Evolutionary conservation across 2,113 vertebrate genomes (phyloP), one percentile per base, ranked within the genome.

Genomic region (Lepidiolamprologus cunningtoni): DNA sequence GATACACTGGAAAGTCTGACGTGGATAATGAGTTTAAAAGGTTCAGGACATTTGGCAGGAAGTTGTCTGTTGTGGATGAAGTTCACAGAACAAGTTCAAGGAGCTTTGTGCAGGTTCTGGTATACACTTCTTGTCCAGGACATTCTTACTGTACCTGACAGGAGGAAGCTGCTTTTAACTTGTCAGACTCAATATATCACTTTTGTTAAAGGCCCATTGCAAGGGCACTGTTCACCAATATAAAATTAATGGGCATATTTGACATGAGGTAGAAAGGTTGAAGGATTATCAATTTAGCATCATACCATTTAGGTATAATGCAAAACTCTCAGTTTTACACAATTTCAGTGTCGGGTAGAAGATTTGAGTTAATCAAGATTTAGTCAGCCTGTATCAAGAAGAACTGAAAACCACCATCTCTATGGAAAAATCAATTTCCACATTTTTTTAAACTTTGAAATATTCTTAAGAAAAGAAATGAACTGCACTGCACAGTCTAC

Each of bases 111-210:
- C 19, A 14, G 68, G 17, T 80, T 66, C 26, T 4, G 21, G 35
- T 9, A 8, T 47, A 82, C 28, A 78, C 81, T 82, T 87, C 82
- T 73, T 79, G 63, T 47, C 45, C 58, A 33, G 53, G 42, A 37
- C 35, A 23, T 21, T 71, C 50, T 53, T 10, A 9, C 23, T 2
- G 31, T 82, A 33, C 16, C 19, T 8, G 5, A 5, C 31, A 26
- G 61, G 58, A 9, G 73, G 71, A 21, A 76, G 61, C 28, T 63
- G 68, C 87, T 86, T 89, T 87, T 66, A 89, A 86, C 31, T 87
- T 83, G 85, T 89, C 86, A 87, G 37, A 89, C 80, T 76, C 71
- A n/a, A 73, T 87, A 16, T 19, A 80, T 85, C 85, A 80, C 76
- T 80, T 85, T 40, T 80, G 31, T 80, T 58, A 58, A 68, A 6